Evolutionary conservation across 1,140 invertebrate species (phyloP).

Genomic region (Bombus consobrinus): DNA sequence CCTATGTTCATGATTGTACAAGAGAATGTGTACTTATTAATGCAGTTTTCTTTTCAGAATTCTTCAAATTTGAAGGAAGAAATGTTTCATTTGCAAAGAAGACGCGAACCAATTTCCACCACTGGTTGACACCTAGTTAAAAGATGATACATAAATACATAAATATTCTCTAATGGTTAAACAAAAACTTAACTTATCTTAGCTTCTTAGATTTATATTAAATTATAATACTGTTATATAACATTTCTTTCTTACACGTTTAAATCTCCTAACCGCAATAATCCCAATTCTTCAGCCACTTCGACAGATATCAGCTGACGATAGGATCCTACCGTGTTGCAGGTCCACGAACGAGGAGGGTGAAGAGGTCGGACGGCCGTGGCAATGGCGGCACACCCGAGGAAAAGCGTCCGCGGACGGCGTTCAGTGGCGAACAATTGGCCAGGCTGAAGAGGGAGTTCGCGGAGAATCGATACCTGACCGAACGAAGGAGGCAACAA

Average conservation of each 20-base stretch:
- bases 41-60: no score
- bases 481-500: constrained; percentile 95
- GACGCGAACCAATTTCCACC: no score
- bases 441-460: constrained; percentile 97
- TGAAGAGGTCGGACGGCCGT: constrained; percentile 71
- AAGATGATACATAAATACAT: no score
- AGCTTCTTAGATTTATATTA: no score
- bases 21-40: no score
- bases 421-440: constrained; percentile 97
- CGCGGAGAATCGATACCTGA: constrained; percentile 97
- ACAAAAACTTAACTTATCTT: no score
- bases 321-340: constrained; percentile 71
- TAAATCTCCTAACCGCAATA: neutral
- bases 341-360: constrained; percentile 78
- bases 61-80: no score
- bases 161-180: no score
- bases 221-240: no score
- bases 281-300: constrained; percentile 18
- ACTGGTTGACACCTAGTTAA: no score
- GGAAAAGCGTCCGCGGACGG: constrained; percentile 97
- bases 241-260: neutral
- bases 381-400: constrained; percentile 81
- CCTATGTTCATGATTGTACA: no score
- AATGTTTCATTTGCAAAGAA: no score
- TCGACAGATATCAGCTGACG: constrained; percentile 75